Base-by-base conservation (phyloP, 2,888 invertebrate genomes). In the Microplitis deprimator region DNA sequence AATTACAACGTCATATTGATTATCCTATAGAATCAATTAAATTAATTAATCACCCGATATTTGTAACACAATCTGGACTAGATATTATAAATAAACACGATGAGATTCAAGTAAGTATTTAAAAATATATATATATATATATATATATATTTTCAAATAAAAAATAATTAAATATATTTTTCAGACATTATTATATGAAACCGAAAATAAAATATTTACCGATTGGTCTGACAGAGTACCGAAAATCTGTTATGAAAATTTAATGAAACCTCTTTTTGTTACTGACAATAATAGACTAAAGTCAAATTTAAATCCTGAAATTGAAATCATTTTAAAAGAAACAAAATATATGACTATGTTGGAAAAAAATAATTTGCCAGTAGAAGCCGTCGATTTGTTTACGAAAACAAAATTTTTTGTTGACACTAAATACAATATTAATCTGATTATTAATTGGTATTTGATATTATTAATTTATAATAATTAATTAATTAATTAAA, bases 281-380 rank as follows among this genome's bases (percentile, higher is more conserved):
- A 89, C 93, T 68, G 90, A 91, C 68, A 91, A 92, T 0, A 91
- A 93, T 71, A 87, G 88, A 0, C 90, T 92, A 64, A 89, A 91
- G 62, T 91, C 94, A 61, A 96, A 96, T 88, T 95, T 96, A 82
- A 93, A 94, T 82, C 90, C 91, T 0, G 92, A 94, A 90, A 90
- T 98, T 62, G 92, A 92, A 65, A 93, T 93, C 81, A 91, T 95
- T 16, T 89, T 98, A n/a, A 92, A 94, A 73, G 97, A 98, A 91
- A 94, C 96, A 50, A 94, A 94, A 77, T 96, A 96, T 84, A 91
- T 97, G 91, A 92, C 93, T 74, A 92, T 94, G 79, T 91, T 95
- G 84, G 92, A 93, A 0, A 92, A 92, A 81, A 93, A 92, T 77
- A 92, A 93, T 38, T 91, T 96, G 77, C 93, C 94, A 0, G 86